phyloP scores from a whole-genome alignment of 2,888 invertebrate species.

The Amiota minor region DNA sequence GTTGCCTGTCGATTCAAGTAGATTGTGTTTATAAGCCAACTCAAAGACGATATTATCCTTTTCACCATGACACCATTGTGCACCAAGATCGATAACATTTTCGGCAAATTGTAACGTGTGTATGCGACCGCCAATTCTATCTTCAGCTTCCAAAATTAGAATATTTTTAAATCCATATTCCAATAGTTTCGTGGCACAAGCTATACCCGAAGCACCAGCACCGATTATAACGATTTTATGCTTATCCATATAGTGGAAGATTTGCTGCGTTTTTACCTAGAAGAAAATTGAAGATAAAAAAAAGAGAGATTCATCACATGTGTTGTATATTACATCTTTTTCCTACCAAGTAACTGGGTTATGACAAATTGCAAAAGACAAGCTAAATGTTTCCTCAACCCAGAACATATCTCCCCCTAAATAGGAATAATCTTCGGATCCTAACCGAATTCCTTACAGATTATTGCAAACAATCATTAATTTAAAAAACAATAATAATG shows the following conservation, averaged over 20 bases:
- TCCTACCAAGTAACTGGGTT: too few species aligned
- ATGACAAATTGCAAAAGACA: too few species aligned
- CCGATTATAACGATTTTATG: conserved; percentile 71
- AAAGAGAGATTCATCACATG: not conserved
- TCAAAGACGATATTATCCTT: conserved; percentile 73
- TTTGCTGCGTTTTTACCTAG: conserved; percentile 22
- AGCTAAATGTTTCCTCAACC: too few species aligned
- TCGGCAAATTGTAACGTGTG: conserved; percentile 76
- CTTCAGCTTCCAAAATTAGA: conserved; percentile 78
- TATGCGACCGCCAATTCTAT: conserved; percentile 80
- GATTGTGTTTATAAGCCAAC: conserved; percentile 64
- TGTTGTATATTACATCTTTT: too few species aligned
- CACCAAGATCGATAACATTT: conserved; percentile 73
- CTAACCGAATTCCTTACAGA: too few species aligned
- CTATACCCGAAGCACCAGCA: conserved; percentile 73
- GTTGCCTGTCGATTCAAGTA: conserved; percentile 69
- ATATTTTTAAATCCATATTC: conserved; percentile 75
- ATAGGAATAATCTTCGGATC: too few species aligned
- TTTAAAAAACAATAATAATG: too few species aligned
- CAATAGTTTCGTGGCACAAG: conserved; percentile 73
- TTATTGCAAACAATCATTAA: too few species aligned
- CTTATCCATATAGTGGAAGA: conserved; percentile 44
- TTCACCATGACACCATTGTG: conserved; percentile 73
- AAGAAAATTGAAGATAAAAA: conserved; percentile 20
- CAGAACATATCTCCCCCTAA: too few species aligned